Base-by-base conservation (phyloP, 2,888 invertebrate species). In the Hipparchia semele region DNA sequence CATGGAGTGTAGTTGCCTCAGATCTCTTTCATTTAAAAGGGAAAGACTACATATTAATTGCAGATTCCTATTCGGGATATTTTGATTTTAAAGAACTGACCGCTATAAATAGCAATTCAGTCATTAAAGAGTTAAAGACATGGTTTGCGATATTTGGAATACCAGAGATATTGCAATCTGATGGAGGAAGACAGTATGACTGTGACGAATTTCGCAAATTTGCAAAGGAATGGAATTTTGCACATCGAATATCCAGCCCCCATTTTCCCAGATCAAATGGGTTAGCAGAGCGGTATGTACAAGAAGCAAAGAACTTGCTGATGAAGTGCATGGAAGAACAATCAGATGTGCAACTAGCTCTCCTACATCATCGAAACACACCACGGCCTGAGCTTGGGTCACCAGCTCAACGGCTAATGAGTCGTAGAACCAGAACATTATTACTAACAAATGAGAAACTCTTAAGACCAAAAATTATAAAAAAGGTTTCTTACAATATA, bases 331-430 rank as follows among this genome's bases (percentile, higher is more conserved):
- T 46, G 9, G 49, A 64, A n/a, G 62, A 64, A 46, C 12, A 64
- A 7, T 46, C 62, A 64, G 62, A 64, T 46, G 46, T 64, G 13
- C 62, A 64, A 6, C 46, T 64, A n/a, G 62, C 49, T 13, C 62
- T 64, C 4, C 62, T 64, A n/a, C 62, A 64, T 49, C 62, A 64
- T 46, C 46, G 62, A 64, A 64, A 64, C n/a, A 64, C 62, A 64
- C 62, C 62, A 46, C 62, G 62, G 5, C 45, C 45, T n/a, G 62
- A 49, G 2, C 62, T 64, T n/a, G 62, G 62, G 46, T 64, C 62
- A 45, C 62, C 62, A 10, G 39, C 45, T 8, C 62, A 64, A 45
- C 10, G 62, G 46, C 13, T 64, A 46, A 64, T 64, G 62, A 64
- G n/a, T 45, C 12, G 62, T n/a, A 39, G 62, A 46, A 64, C 62